These are phyloP conservation scores for Cephus pulcher DNA, from an alignment of 2,888 invertebrate species.

Conservation along the genomic window DNA sequence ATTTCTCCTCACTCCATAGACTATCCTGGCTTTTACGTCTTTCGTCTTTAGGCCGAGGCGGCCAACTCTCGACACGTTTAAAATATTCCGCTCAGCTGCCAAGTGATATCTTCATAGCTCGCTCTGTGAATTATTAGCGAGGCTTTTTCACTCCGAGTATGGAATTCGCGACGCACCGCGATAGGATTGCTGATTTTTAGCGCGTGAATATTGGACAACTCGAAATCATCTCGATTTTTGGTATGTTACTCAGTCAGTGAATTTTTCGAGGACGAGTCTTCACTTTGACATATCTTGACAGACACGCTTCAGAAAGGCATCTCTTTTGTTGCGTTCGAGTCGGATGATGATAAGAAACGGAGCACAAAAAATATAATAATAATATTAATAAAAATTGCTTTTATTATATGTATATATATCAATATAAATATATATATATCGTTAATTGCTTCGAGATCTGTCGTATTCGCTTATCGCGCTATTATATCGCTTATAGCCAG, in stretches of 20 bases:
- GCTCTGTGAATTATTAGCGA: constrained; percentile 47
- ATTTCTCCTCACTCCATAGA: neutral
- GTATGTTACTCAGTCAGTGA: neutral
- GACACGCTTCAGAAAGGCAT: neutral
- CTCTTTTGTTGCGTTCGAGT: neutral
- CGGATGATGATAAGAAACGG: neutral
- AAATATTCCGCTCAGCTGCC: constrained; percentile 36
- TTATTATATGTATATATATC: too few species aligned
- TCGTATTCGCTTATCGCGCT: neutral
- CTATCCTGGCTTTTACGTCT: neutral
- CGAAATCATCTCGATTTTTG: neutral
- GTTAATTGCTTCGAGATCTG: neutral
- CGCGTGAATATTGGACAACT: neutral
- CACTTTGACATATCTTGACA: neutral
- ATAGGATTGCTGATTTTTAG: neutral
- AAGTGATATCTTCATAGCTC: constrained; percentile 58
- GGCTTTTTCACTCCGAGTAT: constrained; percentile 28
- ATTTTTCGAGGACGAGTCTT: neutral
- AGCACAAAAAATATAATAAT: neutral
- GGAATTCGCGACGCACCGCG: constrained; percentile 18
- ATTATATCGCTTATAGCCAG: neutral
- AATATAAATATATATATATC: neutral
- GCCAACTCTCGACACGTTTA: constrained; percentile 15
- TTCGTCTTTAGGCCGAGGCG: neutral
- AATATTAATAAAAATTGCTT: too few species aligned